Conservation (phyloP, 30 jellyfish, hydroid and myxozoan species). For the Turritopsis rubra region DNA sequence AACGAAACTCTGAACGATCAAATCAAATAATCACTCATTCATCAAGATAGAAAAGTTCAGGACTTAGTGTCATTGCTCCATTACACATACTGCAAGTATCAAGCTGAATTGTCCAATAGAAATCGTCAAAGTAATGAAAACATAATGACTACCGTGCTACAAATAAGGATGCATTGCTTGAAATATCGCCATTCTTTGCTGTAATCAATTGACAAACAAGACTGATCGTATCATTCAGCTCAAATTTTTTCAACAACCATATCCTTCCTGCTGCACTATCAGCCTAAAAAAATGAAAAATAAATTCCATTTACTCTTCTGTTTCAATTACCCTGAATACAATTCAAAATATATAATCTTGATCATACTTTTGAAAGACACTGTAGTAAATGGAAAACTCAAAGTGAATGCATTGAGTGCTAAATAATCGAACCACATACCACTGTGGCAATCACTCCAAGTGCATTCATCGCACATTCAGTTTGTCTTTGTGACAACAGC, state of each 20-base stretch:
- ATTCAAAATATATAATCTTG: too few species aligned
- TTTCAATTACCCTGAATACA: too few species aligned
- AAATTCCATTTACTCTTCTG: neutral
- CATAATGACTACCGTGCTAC: slow-evolving; percentile 52
- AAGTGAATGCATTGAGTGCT: too few species aligned
- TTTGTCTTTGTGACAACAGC: slow-evolving; percentile 47
- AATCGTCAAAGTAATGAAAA: too few species aligned
- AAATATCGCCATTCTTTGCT: slow-evolving; percentile 45
- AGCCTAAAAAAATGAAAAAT: slow-evolving; percentile 39
- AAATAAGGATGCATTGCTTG: slow-evolving; percentile 62
- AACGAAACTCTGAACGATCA: neutral
- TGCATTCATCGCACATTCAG: slow-evolving; percentile 68
- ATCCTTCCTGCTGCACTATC: slow-evolving; percentile 65
- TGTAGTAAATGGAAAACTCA: neutral
- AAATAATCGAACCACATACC: slow-evolving; percentile 34
- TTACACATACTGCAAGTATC: neutral
- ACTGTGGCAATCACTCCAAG: slow-evolving; percentile 70
- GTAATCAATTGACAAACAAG: slow-evolving; percentile 30
- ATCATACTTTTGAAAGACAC: neutral
- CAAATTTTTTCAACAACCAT: slow-evolving; percentile 65
- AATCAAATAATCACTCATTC: too few species aligned
- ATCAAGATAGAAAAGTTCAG: neutral
- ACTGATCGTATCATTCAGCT: slow-evolving; percentile 50
- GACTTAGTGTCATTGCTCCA: neutral
- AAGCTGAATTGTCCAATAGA: too few species aligned